These are phyloP conservation scores for Netelia melanura DNA, from an alignment of 2,888 invertebrate species.

Conservation along the genomic window DNA sequence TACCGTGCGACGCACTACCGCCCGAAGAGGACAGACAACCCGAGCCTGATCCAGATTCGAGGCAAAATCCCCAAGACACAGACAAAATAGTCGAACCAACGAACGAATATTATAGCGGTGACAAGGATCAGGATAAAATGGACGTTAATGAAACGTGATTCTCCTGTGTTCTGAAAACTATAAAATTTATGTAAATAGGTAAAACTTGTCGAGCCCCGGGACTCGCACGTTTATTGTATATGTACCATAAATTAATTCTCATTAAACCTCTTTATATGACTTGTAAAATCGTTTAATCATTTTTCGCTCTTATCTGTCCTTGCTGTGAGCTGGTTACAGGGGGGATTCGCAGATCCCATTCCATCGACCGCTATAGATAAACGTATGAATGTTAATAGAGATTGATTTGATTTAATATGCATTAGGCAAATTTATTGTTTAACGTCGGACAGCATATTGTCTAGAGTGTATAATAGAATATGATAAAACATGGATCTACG, in stretches of 20 bases:
- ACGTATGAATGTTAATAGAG: background rate
- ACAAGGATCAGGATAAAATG: conserved; percentile 95
- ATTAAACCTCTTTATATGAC: no score
- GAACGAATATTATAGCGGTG: conserved; percentile 96
- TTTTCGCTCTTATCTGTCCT: no score
- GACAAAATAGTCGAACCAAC: conserved; percentile 93
- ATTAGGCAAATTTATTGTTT: conserved; percentile 81
- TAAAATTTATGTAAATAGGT: no score
- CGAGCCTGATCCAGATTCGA: conserved; percentile 93
- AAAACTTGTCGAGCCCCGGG: background rate
- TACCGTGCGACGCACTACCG: conserved; percentile 93
- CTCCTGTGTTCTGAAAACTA: background rate
- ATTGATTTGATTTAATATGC: conserved; percentile 68
- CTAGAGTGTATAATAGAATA: conserved; percentile 54
- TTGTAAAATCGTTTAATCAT: no score
- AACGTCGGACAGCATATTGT: conserved; percentile 76
- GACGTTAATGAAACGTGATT: conserved; percentile 85
- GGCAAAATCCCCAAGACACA: conserved; percentile 91
- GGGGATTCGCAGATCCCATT: no score
- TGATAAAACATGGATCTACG: conserved; percentile 49
- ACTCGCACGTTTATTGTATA: no score
- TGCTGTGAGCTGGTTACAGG: no score
- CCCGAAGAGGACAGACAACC: conserved; percentile 90
- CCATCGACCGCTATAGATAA: background rate
- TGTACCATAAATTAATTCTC: no score